A percentile compares a stretch with the other conserved stretches of the same genome.
These are phyloP conservation scores for Galagoides demidoff DNA, from an alignment of 2,797 vertebrate species.

Conservation along the genomic window DNA sequence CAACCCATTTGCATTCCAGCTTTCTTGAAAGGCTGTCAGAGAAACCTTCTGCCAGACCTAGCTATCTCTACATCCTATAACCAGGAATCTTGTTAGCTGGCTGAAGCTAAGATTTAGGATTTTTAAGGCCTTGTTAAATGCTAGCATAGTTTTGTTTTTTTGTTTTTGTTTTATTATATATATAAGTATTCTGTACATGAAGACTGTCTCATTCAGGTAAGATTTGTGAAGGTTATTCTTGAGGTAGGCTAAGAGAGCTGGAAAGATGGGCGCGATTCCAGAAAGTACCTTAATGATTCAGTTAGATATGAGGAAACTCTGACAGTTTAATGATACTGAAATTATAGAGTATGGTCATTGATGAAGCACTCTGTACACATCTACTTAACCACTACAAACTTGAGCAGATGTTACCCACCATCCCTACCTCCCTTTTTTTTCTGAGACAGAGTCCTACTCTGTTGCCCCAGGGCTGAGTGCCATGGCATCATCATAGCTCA, in stretches of 20 bases:
- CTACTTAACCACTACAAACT: neutral
- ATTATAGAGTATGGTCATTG: neutral
- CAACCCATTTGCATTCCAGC: neutral
- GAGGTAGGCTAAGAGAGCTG: neutral
- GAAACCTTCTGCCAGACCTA: neutral
- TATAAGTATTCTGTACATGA: neutral
- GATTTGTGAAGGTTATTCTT: neutral
- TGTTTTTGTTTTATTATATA: neutral
- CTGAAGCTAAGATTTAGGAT: neutral
- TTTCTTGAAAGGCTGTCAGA: neutral
- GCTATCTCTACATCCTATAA: neutral
- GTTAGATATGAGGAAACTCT: neutral
- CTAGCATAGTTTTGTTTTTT: neutral
- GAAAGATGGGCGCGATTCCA: neutral
- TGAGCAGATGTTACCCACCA: neutral
- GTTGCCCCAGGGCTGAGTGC: too few species aligned
- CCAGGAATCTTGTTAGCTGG: neutral
- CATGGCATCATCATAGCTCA: too few species aligned
- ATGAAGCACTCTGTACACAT: neutral
- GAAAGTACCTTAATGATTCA: neutral
- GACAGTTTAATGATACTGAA: neutral
- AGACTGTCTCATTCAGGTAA: neutral
- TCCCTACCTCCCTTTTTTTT: fast-evolving
- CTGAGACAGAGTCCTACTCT: too few species aligned
- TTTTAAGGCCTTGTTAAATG: neutral